Base-by-base conservation (phyloP, 2,888 invertebrate species). In the Desoria tigrina region DNA sequence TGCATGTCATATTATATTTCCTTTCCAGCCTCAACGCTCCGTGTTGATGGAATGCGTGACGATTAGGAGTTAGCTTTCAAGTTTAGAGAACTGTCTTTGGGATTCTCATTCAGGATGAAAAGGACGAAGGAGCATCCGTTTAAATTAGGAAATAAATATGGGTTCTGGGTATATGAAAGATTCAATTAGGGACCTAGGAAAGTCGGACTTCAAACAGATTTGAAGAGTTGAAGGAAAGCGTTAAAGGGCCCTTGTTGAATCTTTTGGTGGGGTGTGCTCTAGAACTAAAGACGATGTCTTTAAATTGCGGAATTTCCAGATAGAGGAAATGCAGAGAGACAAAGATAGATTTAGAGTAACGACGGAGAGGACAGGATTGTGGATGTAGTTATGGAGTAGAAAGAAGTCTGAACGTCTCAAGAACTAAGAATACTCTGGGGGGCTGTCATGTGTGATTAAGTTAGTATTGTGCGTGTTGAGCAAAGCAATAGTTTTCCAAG, bases 381-480 rank as follows among this genome's bases (percentile, higher is more conserved):
- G 26, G 55, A 27, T 28, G 54, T 28, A 54, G 27, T 54, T 54
- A 54, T 54, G 54, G 27, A 32, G 42, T 18, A 57, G 37, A 45
- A 45, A 45, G 45, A 21, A 45, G 45, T 57, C 59, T 49, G 49
- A 27, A 59, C 42, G 55, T 56, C 62, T 62, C 37, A 57, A 45
- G 65, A 65, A 42, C 65, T 65, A 65, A 65, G 65, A 65, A 60
- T 54, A 59, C 61, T 61, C 65, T 50, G 37, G 65, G 65, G 65
- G 37, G 61, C 61, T 61, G 65, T 65, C 65, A 65, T 56, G 61
- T 65, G 65, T 65, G 65, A 65, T 65, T 65, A 65, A 65, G 65
- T 65, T 65, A 65, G 61, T 56, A 55, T 65, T 61, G 61, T 58
- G 60, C 65, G 65, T 65, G 60, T 62, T 51, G 51, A 51, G 60